Conservation (phyloP, 1,140 invertebrate species). For the Lordiphosa mommai region DNA sequence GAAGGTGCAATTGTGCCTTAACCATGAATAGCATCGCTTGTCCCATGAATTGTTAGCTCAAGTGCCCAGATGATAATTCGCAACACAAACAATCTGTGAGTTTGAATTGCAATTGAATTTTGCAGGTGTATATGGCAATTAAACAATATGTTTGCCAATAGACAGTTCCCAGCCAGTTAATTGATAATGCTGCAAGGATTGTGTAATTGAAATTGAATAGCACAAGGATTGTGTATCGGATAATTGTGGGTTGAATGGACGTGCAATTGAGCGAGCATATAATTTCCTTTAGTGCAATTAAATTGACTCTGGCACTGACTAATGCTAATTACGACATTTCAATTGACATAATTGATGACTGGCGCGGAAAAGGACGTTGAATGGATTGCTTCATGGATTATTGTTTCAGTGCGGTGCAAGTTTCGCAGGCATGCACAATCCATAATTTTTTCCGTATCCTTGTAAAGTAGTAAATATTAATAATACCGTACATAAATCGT, state of each 20-base stretch:
- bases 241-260: not conserved
- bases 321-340: constrained; percentile 17
- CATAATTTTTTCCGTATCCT: no score
- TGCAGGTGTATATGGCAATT: constrained; percentile 29
- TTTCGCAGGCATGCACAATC: no score
- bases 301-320: no score
- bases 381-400: no score
- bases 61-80: not conserved
- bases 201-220: constrained; percentile 45
- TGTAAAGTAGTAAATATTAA: no score
- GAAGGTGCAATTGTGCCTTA: constrained; percentile 1
- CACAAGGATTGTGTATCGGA: constrained; percentile 15
- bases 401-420: no score
- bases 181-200: constrained; percentile 9
- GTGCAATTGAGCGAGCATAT: not conserved
- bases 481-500: no score
- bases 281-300: no score
- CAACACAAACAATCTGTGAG: not conserved
- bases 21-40: not conserved
- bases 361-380: no score
- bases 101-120: not conserved
- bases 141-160: constrained; percentile 26
- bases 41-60: no score
- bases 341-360: constrained; percentile 1
- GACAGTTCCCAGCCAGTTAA: not conserved